These are phyloP conservation scores for Sciurus carolinensis DNA, from an alignment of 2,797 vertebrate genomes.

Conservation along the genomic window DNA sequence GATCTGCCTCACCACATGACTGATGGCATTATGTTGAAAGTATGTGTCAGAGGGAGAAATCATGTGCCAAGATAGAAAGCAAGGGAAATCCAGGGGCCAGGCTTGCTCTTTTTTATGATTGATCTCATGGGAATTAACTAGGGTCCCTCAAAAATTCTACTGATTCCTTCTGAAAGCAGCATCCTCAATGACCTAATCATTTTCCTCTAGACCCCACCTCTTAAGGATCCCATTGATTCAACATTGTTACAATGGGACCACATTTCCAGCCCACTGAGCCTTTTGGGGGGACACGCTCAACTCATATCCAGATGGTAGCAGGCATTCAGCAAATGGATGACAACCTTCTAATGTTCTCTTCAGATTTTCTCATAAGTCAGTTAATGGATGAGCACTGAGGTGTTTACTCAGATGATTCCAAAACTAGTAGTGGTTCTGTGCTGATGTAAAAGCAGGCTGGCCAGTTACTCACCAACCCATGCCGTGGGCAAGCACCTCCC, in stretches of 20 bases:
- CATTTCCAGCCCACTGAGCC: too few species aligned
- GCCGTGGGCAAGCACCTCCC: too few species aligned
- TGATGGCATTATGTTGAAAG: neutral
- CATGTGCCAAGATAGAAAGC: neutral
- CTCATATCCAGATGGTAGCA: neutral
- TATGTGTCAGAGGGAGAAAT: neutral
- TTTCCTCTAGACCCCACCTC: neutral
- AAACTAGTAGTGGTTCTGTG: neutral
- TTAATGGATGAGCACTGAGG: neutral
- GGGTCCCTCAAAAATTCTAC: neutral
- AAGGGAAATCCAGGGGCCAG: neutral
- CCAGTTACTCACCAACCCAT: neutral
- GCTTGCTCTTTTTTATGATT: neutral
- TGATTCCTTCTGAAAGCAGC: neutral
- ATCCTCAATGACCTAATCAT: neutral
- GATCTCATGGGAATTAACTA: neutral
- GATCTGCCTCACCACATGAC: neutral
- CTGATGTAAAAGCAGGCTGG: neutral
- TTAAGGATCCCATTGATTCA: neutral
- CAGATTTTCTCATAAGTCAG: neutral
- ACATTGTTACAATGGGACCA: neutral
- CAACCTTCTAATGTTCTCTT: neutral
- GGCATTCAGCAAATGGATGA: neutral
- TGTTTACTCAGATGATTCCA: neutral
- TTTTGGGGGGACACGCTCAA: neutral